Base-by-base conservation (phyloP, 2,888 invertebrate genomes). In the Cerastoderma edule region DNA sequence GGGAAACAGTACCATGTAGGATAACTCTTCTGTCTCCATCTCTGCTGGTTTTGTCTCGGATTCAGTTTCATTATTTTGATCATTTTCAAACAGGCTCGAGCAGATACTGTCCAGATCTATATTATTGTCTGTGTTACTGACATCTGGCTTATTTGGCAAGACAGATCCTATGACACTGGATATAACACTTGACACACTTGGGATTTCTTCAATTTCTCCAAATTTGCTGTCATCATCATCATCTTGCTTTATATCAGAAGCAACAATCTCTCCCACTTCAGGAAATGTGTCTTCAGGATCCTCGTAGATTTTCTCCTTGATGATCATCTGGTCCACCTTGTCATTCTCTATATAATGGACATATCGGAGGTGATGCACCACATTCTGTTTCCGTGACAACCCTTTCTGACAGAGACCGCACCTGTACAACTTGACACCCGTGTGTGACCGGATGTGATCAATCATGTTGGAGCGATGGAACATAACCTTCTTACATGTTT, bases 381-480 rank as follows among this genome's bases (percentile, higher is more conserved):
- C 35, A 66, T 77, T 77, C 65, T 77, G 77, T 72, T 77, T 77
- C 6, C 77, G 46, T 19, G 77, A 72, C 27, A 77, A 50, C n/a
- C 65, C 72, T 63, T 77, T 77, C 19, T 65, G 70, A 54, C 77
- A 77, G 22, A 77, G 54, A 33, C 44, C 57, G 63, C 77, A 77
- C 56, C 69, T 70, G 53, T 67, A 78, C 6, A 72, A 48, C 50
- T 73, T 78, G 6, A 72, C 56, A 46, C 72, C 72, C 6, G 66
- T 67, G 57, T 77, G 77, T 22, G 77, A 69, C 10, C 77, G 56
- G 3, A 69, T 54, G 66, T 77, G 77, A 44, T 77, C 72, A 13
- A 35, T 65, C 63, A 77, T 77, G 44, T 77, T 69, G n/a, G 77
- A 77, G 22, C 63, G 57, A 32, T 57, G 63, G 33, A 30, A 50